Conservation (phyloP, 2,888 invertebrate genomes). For the Tenthredo mesomela region DNA sequence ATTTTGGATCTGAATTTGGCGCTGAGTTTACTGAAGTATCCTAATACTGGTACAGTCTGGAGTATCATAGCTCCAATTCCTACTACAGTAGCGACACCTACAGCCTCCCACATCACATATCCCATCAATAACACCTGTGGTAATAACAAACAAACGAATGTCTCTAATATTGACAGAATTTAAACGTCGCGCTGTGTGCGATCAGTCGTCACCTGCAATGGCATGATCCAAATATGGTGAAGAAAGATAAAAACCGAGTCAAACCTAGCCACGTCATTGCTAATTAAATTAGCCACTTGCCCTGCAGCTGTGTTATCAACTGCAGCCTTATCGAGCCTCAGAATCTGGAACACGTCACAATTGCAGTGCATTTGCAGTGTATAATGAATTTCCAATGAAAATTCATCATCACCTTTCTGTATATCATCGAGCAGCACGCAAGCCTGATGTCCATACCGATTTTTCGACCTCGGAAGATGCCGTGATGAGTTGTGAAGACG, state of each 20-base stretch:
- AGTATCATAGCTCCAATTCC: slow-evolving; percentile 90
- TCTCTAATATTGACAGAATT: background rate
- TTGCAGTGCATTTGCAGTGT: background rate
- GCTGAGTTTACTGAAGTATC: slow-evolving; percentile 70
- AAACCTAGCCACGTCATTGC: slow-evolving; percentile 96
- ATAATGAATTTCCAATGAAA: background rate
- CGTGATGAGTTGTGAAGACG: slow-evolving; percentile 77
- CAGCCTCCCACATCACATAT: slow-evolving; percentile 66
- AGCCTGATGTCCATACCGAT: slow-evolving; percentile 84
- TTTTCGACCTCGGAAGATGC: slow-evolving; percentile 72
- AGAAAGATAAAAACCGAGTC: slow-evolving; percentile 91
- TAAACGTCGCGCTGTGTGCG: slow-evolving; percentile 58
- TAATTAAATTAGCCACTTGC: slow-evolving; percentile 94
- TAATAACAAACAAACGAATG: background rate
- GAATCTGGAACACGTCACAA: slow-evolving; percentile 79
- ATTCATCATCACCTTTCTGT: slow-evolving; percentile 81
- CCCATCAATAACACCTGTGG: slow-evolving; percentile 43
- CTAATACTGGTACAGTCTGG: slow-evolving; percentile 91
- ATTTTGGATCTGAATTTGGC: slow-evolving; percentile 86
- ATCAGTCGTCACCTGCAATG: slow-evolving; percentile 2
- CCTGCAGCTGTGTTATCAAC: slow-evolving; percentile 89
- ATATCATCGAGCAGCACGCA: slow-evolving; percentile 84
- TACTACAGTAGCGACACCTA: slow-evolving; percentile 82
- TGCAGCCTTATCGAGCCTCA: slow-evolving; percentile 85
- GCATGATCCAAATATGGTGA: slow-evolving; percentile 92